A percentile compares a stretch with the other conserved stretches of the same genome.
phyloP scores from a whole-genome alignment of 2,888 invertebrate genomes.

The Zele albiditarsus region DNA sequence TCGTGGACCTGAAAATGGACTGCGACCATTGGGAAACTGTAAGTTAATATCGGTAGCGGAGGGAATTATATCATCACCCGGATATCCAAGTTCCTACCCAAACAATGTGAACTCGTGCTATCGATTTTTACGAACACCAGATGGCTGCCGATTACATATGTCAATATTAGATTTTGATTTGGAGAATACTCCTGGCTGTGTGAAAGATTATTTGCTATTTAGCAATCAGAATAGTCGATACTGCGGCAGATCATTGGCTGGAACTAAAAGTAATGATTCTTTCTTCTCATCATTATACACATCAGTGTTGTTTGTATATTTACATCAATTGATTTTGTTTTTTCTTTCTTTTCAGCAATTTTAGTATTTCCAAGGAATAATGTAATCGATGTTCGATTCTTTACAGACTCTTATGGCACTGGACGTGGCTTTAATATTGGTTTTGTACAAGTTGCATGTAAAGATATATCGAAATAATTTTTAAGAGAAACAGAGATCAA shows the following conservation, averaged over 20 bases:
- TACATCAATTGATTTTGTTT: constrained; percentile 1
- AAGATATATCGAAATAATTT: constrained; percentile 33
- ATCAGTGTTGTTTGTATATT: constrained; percentile 12
- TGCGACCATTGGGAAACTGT: constrained; percentile 57
- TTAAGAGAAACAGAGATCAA: neutral
- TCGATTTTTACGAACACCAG: constrained; percentile 71
- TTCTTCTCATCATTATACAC: neutral
- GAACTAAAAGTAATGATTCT: constrained; percentile 65
- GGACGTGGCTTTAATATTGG: constrained; percentile 72
- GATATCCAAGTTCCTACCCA: constrained; percentile 73
- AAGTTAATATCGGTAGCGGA: constrained; percentile 61
- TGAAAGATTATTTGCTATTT: constrained; percentile 72
- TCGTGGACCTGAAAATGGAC: constrained; percentile 27
- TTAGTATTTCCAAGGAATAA: constrained; percentile 64
- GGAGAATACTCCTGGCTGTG: constrained; percentile 70
- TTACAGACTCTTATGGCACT: constrained; percentile 67
- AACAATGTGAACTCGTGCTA: constrained; percentile 72
- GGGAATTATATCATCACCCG: constrained; percentile 72
- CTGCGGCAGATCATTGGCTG: constrained; percentile 70
- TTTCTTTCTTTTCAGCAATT: constrained; percentile 59
- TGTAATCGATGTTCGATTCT: constrained; percentile 69
- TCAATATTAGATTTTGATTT: constrained; percentile 72
- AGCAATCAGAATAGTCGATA: constrained; percentile 65
- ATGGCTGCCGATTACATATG: constrained; percentile 70
- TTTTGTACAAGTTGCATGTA: constrained; percentile 69